A percentile compares a stretch with the other conserved stretches of the same genome.
phyloP scores from a whole-genome alignment of 2,888 invertebrate species.

The Lagria hirta region DNA sequence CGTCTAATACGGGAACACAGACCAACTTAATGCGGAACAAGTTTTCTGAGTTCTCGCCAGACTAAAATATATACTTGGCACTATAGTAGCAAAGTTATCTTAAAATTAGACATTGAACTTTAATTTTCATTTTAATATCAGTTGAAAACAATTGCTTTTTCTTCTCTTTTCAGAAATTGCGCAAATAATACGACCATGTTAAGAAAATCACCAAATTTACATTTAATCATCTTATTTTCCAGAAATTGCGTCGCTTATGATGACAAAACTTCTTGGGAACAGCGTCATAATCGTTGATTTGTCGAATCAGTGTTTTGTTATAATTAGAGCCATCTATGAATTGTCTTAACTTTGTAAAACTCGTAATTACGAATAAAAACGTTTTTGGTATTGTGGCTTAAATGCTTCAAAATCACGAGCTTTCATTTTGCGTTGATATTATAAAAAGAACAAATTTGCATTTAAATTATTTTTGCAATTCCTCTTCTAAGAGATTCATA shows the following conservation, averaged over 20 bases:
- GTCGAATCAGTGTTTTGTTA: conserved; percentile 11
- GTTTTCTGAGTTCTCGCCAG: too few relatives aligned
- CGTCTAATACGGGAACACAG: conserved; percentile 31
- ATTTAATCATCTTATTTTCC: conserved; percentile 15
- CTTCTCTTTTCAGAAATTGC: conserved; percentile 19
- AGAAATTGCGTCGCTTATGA: conserved; percentile 15
- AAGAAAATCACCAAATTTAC: conserved; percentile 21
- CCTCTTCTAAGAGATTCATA: too few relatives aligned
- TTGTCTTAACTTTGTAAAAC: conserved; percentile 2
- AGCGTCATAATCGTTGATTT: conserved; percentile 16
- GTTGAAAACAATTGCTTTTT: conserved; percentile 16
- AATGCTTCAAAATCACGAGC: conserved; percentile 6
- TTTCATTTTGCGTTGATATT: conserved; percentile 1
- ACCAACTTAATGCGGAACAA: conserved; percentile 28
- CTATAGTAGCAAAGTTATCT: background rate
- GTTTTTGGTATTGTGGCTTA: conserved; percentile 1
- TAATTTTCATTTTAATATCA: conserved; percentile 8
- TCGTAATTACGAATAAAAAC: conserved; percentile 15
- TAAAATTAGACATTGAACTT: conserved; percentile 15
- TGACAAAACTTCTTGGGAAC: conserved; percentile 8
- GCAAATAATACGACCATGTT: conserved; percentile 18
- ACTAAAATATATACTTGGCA: conserved; percentile 8
- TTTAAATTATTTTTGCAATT: conserved; percentile 15
- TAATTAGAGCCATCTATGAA: conserved; percentile 8
- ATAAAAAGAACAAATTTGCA: conserved; percentile 18